Evolutionary conservation across 92 coral and sea anemone species (phyloP), one percentile per base, ranked within the genome.

Genomic region (Epizoanthus illoricatus): DNA sequence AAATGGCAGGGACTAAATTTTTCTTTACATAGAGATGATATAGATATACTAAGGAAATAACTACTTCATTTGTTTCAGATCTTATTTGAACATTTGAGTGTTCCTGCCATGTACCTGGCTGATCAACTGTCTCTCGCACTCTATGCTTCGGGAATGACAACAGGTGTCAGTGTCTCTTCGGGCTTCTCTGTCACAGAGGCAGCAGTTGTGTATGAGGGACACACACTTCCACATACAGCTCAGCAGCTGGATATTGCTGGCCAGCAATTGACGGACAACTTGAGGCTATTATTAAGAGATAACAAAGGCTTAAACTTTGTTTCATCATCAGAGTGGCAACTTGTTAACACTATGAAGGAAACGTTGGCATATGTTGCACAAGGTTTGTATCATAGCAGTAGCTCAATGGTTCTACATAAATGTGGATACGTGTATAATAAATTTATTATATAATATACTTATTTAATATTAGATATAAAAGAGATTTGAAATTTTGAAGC

Each of bases 291-390:
- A 11, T 81, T 97, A 7, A 89, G 97, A 85, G 93, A 94, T 69
- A 76, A 81, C 68, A 92, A 93, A 86, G 99, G 97, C 5, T 83
- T 86, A 20, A 94, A 90, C 20, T 97, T 97, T 81, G 87, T 91
- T 5, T 90, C 98, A 7, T 94, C 98, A 11, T 97, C 99, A 41
- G 98, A 95, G 33, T 97, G 98, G 99, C 98, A 97, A 80, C 92
- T 97, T 86, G 99, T 97, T n/a, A 94, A 97, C 80, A 85, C 84
- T 23, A 93, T 97, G 74, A 97, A 97, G 79, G 95, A 94, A 83
- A 91, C 70, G 1, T 42, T 90, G 90, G 94, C 92, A 12, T 97
- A 86, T 88, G 91, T 97, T 57, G 89, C 99, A n/a, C 81, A 86
- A 91, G 99, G 99, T 90, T 47, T 43, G 81, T 66, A 17, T 57